These are phyloP conservation scores for Homarus gammarus DNA, from an alignment of 2,888 invertebrate species.

Conservation along the genomic window DNA sequence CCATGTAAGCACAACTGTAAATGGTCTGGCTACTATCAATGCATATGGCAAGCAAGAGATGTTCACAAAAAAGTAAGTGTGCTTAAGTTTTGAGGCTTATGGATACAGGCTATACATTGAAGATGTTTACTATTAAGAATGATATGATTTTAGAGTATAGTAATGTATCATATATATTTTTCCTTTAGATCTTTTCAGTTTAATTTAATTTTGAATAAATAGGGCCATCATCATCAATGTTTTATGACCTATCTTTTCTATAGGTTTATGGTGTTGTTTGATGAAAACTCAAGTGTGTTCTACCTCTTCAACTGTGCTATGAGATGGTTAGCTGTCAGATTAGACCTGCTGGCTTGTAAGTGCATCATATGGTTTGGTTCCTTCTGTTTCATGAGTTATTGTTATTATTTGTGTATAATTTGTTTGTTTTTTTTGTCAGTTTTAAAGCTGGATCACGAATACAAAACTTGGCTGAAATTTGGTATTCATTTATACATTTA, in stretches of 20 bases:
- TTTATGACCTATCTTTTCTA: constrained; percentile 38
- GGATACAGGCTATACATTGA: not conserved
- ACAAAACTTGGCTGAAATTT: too few relatives aligned
- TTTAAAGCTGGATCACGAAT: too few relatives aligned
- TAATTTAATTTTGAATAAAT: too few relatives aligned
- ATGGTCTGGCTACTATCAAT: constrained; percentile 83
- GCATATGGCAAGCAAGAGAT: constrained; percentile 83
- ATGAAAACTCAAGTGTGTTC: constrained; percentile 81
- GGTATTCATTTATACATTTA: too few relatives aligned
- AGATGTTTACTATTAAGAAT: too few relatives aligned
- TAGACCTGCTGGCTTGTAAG: constrained; percentile 79
- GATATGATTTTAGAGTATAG: too few relatives aligned
- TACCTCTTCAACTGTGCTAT: constrained; percentile 81
- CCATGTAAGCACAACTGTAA: constrained; percentile 82
- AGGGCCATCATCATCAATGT: too few relatives aligned
- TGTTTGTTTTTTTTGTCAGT: too few relatives aligned
- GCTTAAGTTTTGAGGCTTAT: not conserved
- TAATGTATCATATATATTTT: too few relatives aligned
- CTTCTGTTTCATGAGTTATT: not conserved
- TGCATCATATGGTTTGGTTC: not conserved
- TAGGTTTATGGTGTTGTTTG: constrained; percentile 81
- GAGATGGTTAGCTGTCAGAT: constrained; percentile 81
- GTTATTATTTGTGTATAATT: too few relatives aligned
- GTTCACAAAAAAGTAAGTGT: constrained; percentile 80
- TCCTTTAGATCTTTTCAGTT: too few relatives aligned